These are phyloP conservation scores for Nomada fabriciana DNA, from an alignment of 2,888 invertebrate species.

Conservation along the genomic window DNA sequence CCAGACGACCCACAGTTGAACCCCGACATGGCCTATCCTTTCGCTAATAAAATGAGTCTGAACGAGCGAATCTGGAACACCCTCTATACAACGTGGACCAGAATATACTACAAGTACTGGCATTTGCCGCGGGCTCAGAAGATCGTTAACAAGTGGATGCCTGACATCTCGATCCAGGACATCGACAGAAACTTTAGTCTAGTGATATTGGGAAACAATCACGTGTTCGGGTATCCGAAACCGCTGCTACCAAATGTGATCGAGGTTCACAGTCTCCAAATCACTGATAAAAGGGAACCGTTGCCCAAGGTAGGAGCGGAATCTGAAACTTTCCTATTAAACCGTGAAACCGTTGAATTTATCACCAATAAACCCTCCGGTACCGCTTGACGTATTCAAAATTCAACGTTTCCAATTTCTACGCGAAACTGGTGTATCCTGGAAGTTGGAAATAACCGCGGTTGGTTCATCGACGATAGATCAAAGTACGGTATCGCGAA, in stretches of 20 bases:
- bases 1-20: slow-evolving; percentile 80
- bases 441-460: background rate
- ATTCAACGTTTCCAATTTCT: background rate
- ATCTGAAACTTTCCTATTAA: slow-evolving; percentile 25
- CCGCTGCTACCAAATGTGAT: slow-evolving; percentile 79
- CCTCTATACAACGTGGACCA: slow-evolving; percentile 78
- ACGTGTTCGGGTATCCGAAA: slow-evolving; percentile 80
- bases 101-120: slow-evolving; percentile 77
- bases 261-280: slow-evolving; percentile 80
- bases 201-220: slow-evolving; percentile 80
- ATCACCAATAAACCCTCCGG: background rate
- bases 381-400: slow-evolving; percentile 3
- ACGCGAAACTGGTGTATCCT: background rate
- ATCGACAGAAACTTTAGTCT: slow-evolving; percentile 80
- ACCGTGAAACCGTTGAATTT: background rate
- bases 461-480: background rate
- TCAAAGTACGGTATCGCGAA: background rate
- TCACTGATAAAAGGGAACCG: slow-evolving; percentile 62
- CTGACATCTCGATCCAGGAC: slow-evolving; percentile 72
- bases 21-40: slow-evolving; percentile 81
- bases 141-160: slow-evolving; percentile 74
- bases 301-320: slow-evolving; percentile 71
- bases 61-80: slow-evolving; percentile 75
- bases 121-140: slow-evolving; percentile 77
- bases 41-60: slow-evolving; percentile 76